Evolutionary conservation across 2,113 vertebrate genomes (phyloP), one percentile per base, ranked within the genome.

Genomic region (Prunella fulvescens): DNA sequence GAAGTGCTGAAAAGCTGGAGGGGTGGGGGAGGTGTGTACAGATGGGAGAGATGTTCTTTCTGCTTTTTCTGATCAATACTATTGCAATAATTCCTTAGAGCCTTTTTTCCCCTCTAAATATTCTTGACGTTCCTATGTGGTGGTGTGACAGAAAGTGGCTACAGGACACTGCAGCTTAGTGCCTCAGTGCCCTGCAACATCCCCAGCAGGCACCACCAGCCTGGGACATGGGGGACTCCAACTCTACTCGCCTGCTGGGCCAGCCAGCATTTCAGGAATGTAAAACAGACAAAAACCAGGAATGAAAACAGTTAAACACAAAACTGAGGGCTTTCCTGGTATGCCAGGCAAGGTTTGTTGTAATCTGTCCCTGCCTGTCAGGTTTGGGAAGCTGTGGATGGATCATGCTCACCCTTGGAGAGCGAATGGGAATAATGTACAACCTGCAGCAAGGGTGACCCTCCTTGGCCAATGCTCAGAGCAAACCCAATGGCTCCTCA

Each of bases 1-100:
- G 72, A 96, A 86, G 82, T 93, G 92, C 57, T 93, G 92, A 96
- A 94, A 95, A 86, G 56, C 69, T 81, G 67, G 40, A 95, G 40
- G 64, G 69, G 53, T 3, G 35, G 53, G 47, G 51, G 56, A 74
- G 20, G 37, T 13, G 2, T 9, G 44, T 57, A 33, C 40, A 73
- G 67, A 96, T 16, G 48, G 45, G 72, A 90, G 23, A 93, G n/a
- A 86, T 31, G 72, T 37, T 92, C 40, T 17, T 78, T 81, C 60
- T 95, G 64, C 29, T 92, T 87, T 50, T 92, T 86, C 72, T 67
- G 69, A 94, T 90, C 67, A 76, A 81, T 92, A 92, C 50, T n/a
- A 33, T 35, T 81, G 65, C 35, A 90, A 20, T 42, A 90, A 88
- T 50, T 60, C 42, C 53, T 84, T 71, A 67, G 8, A 58, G 25